phyloP scores from a whole-genome alignment of 2,797 vertebrate genomes.

The Diceros bicornis region DNA sequence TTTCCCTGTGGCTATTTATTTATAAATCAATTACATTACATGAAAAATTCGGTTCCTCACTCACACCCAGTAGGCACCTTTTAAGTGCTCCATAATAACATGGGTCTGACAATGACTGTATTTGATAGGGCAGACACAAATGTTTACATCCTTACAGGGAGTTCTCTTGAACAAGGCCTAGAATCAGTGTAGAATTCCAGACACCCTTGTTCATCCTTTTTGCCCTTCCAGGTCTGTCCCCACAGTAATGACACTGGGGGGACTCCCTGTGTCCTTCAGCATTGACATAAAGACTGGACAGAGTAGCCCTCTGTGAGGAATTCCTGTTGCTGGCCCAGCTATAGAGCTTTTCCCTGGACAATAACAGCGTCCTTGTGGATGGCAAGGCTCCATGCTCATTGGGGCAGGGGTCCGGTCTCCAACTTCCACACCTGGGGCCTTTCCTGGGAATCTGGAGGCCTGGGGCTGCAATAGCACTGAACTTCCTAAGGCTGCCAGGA shows the following conservation, averaged over 20 bases:
- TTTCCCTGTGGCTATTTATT: neutral
- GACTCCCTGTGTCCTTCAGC: constrained; percentile 84
- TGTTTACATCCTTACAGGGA: neutral
- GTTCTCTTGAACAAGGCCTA: neutral
- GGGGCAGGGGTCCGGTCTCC: neutral
- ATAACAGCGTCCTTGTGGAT: constrained; percentile 86
- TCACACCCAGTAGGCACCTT: too few species aligned
- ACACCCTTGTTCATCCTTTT: neutral
- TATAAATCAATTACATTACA: neutral
- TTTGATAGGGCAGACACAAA: neutral
- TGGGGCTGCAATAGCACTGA: neutral
- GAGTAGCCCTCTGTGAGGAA: constrained; percentile 84
- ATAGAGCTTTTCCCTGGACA: constrained; percentile 86
- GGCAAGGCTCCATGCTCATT: constrained; percentile 81
- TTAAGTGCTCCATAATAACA: too few species aligned
- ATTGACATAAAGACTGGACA: neutral
- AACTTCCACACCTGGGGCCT: neutral
- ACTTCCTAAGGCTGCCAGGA: neutral
- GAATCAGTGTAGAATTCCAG: neutral
- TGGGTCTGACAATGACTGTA: neutral
- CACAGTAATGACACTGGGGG: constrained; percentile 74
- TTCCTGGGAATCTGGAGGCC: neutral
- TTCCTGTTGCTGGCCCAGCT: constrained; percentile 85
- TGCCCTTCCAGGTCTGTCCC: constrained; percentile 81
- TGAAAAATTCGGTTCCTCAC: neutral